phyloP scores from a whole-genome alignment of 2,888 invertebrate species.

The Metopia argyrocephala region DNA sequence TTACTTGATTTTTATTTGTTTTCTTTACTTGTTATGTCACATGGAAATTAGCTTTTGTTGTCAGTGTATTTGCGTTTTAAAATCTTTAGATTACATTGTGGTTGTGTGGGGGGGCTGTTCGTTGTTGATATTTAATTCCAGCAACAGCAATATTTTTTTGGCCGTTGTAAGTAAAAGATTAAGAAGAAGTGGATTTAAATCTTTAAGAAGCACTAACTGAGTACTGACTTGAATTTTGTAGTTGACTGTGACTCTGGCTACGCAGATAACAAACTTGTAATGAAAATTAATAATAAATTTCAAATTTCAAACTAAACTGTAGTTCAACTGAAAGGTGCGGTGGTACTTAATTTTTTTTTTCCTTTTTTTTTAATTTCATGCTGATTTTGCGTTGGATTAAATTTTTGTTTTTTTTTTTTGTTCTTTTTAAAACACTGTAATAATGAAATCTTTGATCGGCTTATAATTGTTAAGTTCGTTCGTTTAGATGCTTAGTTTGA shows the following conservation, averaged over 20 bases:
- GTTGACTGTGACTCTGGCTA: neutral
- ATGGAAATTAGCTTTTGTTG: constrained; percentile 10
- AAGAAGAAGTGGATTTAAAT: constrained; percentile 5
- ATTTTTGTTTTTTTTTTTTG: neutral
- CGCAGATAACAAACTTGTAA: neutral
- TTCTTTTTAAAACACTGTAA: neutral
- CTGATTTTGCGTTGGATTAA: neutral
- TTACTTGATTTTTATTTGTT: no score
- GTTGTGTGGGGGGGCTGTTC: neutral
- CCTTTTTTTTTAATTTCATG: neutral
- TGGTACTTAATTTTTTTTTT: neutral
- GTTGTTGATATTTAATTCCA: neutral
- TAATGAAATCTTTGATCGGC: constrained; percentile 36
- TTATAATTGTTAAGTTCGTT: constrained; percentile 8
- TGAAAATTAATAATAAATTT: neutral
- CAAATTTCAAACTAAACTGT: neutral
- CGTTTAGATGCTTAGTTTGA: neutral
- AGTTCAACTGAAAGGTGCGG: constrained; percentile 8
- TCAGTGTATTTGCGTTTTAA: constrained; percentile 23
- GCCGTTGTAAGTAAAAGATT: constrained; percentile 27
- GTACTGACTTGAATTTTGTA: neutral
- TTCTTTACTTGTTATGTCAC: constrained; percentile 33
- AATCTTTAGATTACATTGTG: constrained; percentile 19
- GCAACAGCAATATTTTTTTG: constrained; percentile 11
- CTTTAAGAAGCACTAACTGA: neutral